Evolutionary conservation across 2,113 vertebrate species (phyloP).

Genomic region (Alosa alosa): DNA sequence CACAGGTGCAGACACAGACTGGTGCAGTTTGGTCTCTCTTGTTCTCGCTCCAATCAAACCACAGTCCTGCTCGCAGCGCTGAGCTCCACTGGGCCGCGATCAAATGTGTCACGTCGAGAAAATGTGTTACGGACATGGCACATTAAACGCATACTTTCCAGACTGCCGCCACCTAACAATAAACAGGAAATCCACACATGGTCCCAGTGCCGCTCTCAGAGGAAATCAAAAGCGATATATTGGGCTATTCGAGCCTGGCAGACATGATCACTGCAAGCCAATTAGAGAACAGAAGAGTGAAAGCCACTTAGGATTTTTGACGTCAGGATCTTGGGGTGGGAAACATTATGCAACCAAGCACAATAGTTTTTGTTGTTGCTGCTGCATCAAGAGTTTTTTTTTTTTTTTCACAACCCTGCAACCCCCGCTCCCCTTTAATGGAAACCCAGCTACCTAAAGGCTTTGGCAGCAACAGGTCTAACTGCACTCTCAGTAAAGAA

Average conservation of each 20-base stretch:
- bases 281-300: not conserved
- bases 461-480: conserved; percentile 42
- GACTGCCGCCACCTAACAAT: not conserved
- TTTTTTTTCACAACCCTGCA: not conserved
- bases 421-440: not conserved
- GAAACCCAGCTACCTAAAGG: conserved; percentile 20
- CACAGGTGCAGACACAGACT: not conserved
- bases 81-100: not conserved
- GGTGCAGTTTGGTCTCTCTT: not conserved
- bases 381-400: not conserved
- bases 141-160: conserved; percentile 6
- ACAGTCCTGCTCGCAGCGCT: not conserved
- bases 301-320: not conserved
- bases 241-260: not conserved
- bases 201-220: not conserved
- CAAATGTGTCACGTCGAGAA: conserved; percentile 18
- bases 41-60: not conserved
- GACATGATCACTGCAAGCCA: not conserved
- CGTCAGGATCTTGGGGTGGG: not conserved
- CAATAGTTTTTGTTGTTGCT: conserved; percentile 3
- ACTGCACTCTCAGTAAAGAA: conserved; percentile 42
- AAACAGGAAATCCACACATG: not conserved
- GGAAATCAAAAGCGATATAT: conserved; percentile 2
- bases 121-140: not conserved
- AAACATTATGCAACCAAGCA: conserved; percentile 22